phyloP scores from a whole-genome alignment of 2,797 vertebrate genomes.

The Denticeps clupeoides region DNA sequence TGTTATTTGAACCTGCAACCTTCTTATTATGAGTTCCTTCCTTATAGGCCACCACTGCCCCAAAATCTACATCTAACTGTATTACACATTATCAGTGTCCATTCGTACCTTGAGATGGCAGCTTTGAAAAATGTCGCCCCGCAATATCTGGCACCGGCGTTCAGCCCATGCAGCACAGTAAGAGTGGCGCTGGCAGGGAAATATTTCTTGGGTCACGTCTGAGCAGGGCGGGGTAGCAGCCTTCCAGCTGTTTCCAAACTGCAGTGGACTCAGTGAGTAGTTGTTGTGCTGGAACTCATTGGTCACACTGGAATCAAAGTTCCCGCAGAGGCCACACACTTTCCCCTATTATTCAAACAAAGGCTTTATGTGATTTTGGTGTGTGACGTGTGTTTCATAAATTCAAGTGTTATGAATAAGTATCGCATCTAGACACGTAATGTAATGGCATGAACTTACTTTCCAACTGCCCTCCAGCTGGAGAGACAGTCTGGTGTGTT shows the following conservation, averaged over 20 bases:
- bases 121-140: conserved; percentile 50
- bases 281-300: conserved; percentile 51
- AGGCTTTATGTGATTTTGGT: too few species aligned
- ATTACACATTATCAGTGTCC: too few species aligned
- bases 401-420: too few species aligned
- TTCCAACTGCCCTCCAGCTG: conserved; percentile 41
- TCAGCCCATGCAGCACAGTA: conserved; percentile 70
- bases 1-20: too few species aligned
- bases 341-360: too few species aligned
- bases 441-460: conserved; percentile 36
- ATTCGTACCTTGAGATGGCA: conserved; percentile 71
- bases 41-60: too few species aligned
- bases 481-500: conserved; percentile 52
- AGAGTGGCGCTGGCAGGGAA: conserved; percentile 65
- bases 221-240: conserved; percentile 51
- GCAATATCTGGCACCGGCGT: conserved; percentile 65
- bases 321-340: conserved; percentile 60
- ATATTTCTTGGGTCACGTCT: conserved; percentile 52
- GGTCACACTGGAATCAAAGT: conserved; percentile 54
- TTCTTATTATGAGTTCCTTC: too few species aligned
- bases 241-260: conserved; percentile 70
- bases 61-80: too few species aligned
- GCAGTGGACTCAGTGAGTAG: conserved; percentile 36
- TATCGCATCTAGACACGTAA: too few species aligned
- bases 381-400: too few species aligned